These are phyloP conservation scores for Amblyornis subalaris DNA, from an alignment of 2,113 vertebrate genomes.

Conservation along the genomic window DNA sequence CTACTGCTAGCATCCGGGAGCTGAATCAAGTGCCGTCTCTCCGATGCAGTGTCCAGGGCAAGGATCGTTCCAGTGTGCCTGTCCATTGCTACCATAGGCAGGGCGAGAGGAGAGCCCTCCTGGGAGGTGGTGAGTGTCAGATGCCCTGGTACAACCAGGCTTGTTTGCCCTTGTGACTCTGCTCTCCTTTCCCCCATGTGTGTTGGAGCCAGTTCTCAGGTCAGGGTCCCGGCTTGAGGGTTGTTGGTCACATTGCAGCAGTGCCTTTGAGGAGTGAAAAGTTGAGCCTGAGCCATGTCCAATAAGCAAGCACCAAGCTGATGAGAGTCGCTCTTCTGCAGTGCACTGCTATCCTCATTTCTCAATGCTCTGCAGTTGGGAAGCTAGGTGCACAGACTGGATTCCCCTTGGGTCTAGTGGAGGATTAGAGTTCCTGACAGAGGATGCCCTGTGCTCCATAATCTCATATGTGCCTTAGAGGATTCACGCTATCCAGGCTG, in stretches of 20 bases:
- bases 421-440: constrained; percentile 28
- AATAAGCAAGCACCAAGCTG: constrained; percentile 28
- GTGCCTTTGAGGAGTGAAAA: constrained; percentile 22
- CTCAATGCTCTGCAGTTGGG: constrained; percentile 53
- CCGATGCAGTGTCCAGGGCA: neutral
- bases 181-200: neutral
- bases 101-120: neutral
- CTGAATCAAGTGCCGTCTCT: neutral
- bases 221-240: neutral
- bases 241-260: neutral
- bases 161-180: neutral
- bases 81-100: neutral
- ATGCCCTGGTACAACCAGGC: neutral
- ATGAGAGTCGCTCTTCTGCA: constrained; percentile 42
- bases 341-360: constrained; percentile 40
- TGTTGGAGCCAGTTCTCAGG: neutral
- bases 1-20: neutral
- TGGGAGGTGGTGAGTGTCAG: neutral
- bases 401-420: constrained; percentile 59
- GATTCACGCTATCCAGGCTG: constrained; percentile 61
- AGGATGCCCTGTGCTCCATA: neutral
- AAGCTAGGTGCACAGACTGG: constrained; percentile 58
- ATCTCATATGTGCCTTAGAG: constrained; percentile 70
- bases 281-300: constrained; percentile 4
- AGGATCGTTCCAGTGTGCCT: neutral